Evolutionary conservation across 2,113 vertebrate genomes (phyloP).

Genomic region (Rana temporaria): DNA sequence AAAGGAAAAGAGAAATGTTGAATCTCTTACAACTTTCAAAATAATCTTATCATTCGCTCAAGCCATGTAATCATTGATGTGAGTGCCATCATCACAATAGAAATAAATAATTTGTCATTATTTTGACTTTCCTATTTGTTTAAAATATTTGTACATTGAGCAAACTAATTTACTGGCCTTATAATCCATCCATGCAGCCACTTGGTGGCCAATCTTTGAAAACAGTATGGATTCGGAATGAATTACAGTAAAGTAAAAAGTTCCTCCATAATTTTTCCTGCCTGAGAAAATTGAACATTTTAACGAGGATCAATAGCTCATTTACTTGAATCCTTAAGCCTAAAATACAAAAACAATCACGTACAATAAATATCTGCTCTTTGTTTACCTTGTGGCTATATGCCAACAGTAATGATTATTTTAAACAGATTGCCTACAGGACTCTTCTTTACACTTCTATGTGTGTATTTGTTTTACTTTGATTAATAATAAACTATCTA

Average conservation of each 20-base stretch:
- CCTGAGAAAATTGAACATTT: conserved; percentile 52
- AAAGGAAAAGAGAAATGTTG: too few relatives aligned
- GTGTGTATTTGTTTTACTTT: conserved; percentile 15
- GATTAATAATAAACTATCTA: neutral
- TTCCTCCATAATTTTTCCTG: conserved; percentile 12
- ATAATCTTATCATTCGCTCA: too few relatives aligned
- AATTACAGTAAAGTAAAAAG: conserved; percentile 20
- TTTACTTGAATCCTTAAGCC: conserved; percentile 28
- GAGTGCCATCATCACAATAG: too few relatives aligned
- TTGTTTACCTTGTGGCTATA: conserved; percentile 33
- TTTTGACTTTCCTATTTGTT: neutral
- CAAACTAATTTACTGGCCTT: neutral
- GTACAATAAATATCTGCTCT: conserved; percentile 15
- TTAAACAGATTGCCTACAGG: neutral
- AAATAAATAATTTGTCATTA: neutral
- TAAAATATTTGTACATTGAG: neutral
- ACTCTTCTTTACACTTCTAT: neutral
- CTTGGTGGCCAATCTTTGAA: neutral
- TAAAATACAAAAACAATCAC: conserved; percentile 47
- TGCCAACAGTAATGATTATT: neutral
- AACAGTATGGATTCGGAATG: conserved; percentile 43
- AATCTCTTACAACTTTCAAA: too few relatives aligned
- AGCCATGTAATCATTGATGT: too few relatives aligned
- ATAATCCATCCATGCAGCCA: conserved; percentile 2
- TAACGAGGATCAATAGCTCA: conserved; percentile 54